Conservation (phyloP, 2,113 vertebrate species). For the Coregonus clupeaformis region DNA sequence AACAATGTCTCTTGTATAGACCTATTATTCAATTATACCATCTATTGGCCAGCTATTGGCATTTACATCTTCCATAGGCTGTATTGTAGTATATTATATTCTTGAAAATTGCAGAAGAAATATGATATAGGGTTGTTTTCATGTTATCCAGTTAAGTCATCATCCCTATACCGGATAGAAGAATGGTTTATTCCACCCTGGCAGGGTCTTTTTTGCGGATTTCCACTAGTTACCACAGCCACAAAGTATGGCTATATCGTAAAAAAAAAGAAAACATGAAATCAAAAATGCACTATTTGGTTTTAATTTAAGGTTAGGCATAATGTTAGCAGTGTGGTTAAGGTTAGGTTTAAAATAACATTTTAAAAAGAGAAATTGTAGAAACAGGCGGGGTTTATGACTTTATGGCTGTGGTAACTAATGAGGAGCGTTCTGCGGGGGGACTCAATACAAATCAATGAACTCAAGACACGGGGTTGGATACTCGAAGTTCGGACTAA, state of each 20-base stretch:
- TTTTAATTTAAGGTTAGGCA: no score
- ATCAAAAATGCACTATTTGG: no score
- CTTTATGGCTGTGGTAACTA: no score
- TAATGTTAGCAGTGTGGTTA: no score
- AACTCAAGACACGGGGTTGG: conserved; percentile 70
- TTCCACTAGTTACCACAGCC: no score
- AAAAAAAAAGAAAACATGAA: no score
- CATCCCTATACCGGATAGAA: conserved; percentile 30
- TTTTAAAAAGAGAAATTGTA: no score
- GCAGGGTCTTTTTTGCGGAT: conserved; percentile 67
- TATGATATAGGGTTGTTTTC: background rate
- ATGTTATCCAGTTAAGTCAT: fast-evolving
- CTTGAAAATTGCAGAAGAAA: background rate
- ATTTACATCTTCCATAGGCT: no score
- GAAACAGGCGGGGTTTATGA: no score
- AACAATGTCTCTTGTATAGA: background rate
- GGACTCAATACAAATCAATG: conserved; percentile 79
- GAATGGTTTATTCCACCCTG: conserved; percentile 78
- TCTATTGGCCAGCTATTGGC: background rate
- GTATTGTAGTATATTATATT: background rate
- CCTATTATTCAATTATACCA: background rate
- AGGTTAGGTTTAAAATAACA: no score
- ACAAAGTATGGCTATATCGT: no score
- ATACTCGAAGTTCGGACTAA: conserved; percentile 61
- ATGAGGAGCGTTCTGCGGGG: conserved; percentile 41